phyloP scores from a whole-genome alignment of 2,113 vertebrate species.

The Odocoileus hemionus region DNA sequence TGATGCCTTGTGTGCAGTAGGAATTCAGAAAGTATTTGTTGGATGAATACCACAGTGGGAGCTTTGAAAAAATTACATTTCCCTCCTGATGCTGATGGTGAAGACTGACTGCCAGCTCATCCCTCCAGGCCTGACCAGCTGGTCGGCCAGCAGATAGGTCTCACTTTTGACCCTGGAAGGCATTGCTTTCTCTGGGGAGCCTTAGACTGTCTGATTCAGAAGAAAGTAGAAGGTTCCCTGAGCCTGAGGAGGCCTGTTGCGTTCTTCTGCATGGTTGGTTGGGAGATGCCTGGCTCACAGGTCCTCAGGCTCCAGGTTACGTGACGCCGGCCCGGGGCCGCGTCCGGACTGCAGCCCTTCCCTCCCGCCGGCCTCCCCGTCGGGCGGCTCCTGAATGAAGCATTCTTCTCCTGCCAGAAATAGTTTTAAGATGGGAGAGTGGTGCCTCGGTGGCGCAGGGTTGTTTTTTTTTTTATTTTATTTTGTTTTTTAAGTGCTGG shows the following conservation, averaged over 20 bases:
- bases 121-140: neutral
- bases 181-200: neutral
- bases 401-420: constrained; percentile 68
- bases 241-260: neutral
- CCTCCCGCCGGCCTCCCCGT: neutral
- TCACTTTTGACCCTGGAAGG: neutral
- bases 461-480: constrained; percentile 72
- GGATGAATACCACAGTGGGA: neutral
- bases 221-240: neutral
- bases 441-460: constrained; percentile 56
- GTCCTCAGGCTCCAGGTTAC: neutral
- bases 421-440: constrained; percentile 59
- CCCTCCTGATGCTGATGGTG: neutral
- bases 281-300: neutral
- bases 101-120: neutral
- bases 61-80: neutral
- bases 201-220: neutral
- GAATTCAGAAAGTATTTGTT: neutral
- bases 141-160: neutral
- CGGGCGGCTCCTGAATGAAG: constrained; percentile 50
- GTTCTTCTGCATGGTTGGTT: neutral
- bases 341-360: neutral
- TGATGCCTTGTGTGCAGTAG: neutral
- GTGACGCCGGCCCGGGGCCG: neutral
- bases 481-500: constrained; percentile 66